Evolutionary conservation across 2,797 vertebrate species (phyloP).

Genomic region (Squalus acanthias): DNA sequence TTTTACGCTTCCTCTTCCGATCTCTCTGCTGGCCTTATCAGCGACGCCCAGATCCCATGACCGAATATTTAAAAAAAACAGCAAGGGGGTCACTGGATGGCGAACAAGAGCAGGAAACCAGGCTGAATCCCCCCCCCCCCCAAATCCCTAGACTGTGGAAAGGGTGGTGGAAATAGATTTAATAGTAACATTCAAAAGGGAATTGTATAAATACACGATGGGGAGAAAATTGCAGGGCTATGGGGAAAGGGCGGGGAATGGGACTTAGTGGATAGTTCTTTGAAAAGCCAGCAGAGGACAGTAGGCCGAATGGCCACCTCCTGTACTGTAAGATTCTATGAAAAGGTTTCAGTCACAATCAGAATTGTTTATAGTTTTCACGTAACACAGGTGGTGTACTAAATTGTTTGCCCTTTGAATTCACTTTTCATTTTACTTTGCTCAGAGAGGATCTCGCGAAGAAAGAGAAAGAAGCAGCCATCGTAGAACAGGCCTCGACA

Average conservation of each 20-base stretch:
- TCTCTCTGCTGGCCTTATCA: too few relatives aligned
- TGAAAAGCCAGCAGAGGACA: not conserved
- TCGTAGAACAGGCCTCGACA: not conserved
- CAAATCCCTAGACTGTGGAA: too few relatives aligned
- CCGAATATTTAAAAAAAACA: too few relatives aligned
- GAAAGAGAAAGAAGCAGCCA: constrained; percentile 50
- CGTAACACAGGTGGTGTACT: not conserved
- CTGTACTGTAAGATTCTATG: not conserved
- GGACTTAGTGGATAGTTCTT: not conserved
- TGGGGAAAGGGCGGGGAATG: not conserved
- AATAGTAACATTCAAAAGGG: not conserved
- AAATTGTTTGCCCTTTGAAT: not conserved
- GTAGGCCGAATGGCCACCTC: not conserved
- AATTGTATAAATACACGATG: not conserved
- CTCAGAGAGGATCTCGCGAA: constrained; percentile 53
- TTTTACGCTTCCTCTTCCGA: too few relatives aligned
- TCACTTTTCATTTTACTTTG: constrained; percentile 31
- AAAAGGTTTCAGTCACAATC: not conserved
- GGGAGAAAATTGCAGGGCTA: not conserved
- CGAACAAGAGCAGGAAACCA: too few relatives aligned
- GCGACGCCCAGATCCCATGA: too few relatives aligned
- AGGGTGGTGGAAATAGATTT: not conserved
- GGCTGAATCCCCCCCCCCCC: too few relatives aligned
- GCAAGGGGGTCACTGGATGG: too few relatives aligned
- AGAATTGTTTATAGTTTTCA: not conserved